Base-by-base conservation (phyloP, 2,113 vertebrate species). In the Heterotis niloticus region DNA sequence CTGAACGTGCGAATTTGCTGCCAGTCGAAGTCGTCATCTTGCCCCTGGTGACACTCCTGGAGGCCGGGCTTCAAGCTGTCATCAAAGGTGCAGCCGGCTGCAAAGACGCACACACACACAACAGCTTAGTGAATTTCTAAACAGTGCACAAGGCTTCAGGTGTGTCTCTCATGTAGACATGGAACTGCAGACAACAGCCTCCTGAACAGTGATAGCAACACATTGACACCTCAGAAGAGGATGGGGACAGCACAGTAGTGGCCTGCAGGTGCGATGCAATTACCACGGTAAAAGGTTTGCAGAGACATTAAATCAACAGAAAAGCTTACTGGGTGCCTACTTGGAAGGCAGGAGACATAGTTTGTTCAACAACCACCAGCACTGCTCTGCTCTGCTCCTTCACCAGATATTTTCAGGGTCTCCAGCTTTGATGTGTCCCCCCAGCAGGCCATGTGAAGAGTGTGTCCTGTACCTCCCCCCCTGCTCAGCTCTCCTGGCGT, bases 1-100 rank as follows among this genome's bases (percentile, higher is more conserved):
- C 90, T 89, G 75, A 94, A 92, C 87, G 94, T 95, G 80, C 89
- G 90, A 67, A 98, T 80, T 26, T 94, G 92, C 85, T 96, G 94
- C 97, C 97, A 98, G 81, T 94, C 94, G 75, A 98, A 98, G 91
- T 99, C 96, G 24, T 98, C 95, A 0, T 97, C 93, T 75, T 95
- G 92, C 0, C 94, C 94, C 85, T 97, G 97, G 79, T 93, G 92
- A 92, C 95, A 98, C 78, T 97, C 96, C 0, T 96, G 97, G 81
- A 95, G 90, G 82, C 89, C 91, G 0, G 90, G 90, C 78, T 96
- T 94, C 0, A 91, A 90, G 71, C 92, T 92, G 86, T 95, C 95
- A 62, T 98, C 96, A 0, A 99, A 99, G 74, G 96, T 96, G 77
- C 96, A 98, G 84, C 95, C 96, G 0, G 94, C 96, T 96, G 81